phyloP scores from a whole-genome alignment of 2,113 vertebrate species.

The Rhea americana region DNA sequence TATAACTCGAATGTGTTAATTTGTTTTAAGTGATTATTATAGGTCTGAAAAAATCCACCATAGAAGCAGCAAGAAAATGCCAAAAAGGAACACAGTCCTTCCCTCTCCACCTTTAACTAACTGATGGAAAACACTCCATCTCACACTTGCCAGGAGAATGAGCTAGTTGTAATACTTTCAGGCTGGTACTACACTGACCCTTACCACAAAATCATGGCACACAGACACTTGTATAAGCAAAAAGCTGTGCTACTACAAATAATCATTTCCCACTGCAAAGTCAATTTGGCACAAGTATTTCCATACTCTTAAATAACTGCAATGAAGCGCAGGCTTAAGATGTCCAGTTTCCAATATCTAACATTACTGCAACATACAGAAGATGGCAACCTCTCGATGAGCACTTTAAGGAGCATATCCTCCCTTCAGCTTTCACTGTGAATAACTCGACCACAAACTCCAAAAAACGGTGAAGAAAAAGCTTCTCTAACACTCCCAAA shows the following conservation, averaged over 20 bases:
- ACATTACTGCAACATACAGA: background rate
- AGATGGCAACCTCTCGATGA: background rate
- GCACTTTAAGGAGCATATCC: background rate
- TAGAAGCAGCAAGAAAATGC: background rate
- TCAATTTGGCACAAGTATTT: background rate
- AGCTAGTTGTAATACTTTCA: background rate
- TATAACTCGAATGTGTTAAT: background rate
- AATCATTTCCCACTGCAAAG: background rate
- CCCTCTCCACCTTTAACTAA: background rate
- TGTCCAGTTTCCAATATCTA: background rate
- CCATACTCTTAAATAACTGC: background rate
- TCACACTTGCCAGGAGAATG: background rate
- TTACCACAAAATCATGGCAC: background rate
- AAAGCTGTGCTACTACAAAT: background rate
- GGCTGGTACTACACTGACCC: background rate
- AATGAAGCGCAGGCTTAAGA: background rate
- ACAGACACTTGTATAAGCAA: background rate
- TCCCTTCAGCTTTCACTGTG: background rate
- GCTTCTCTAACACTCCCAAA: background rate
- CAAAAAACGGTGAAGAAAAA: background rate
- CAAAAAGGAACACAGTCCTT: background rate
- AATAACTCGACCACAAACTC: background rate
- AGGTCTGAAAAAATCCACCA: background rate
- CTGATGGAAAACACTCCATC: background rate
- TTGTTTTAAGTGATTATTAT: background rate